Evolutionary conservation across 2,113 vertebrate species (phyloP).

Genomic region (Muntiacus muntjak): DNA sequence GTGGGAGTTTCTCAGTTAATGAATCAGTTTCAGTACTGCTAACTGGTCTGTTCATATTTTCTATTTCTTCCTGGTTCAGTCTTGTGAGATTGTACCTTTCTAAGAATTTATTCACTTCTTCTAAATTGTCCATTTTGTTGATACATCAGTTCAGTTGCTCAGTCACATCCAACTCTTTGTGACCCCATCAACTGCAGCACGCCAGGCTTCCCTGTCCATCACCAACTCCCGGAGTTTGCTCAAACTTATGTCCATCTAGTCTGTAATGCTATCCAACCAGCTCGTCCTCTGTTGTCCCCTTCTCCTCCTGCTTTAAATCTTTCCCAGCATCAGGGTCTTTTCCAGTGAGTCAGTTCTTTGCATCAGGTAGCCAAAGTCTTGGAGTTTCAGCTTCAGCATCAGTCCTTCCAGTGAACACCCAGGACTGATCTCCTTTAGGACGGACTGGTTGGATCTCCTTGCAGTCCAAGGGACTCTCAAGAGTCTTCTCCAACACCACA

Average conservation of each 20-base stretch:
- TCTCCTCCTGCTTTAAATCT: not conserved
- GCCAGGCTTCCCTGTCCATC: not conserved
- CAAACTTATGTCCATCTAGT: not conserved
- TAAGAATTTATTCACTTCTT: not conserved
- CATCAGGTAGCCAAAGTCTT: not conserved
- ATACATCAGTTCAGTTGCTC: not conserved
- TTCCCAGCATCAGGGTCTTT: not conserved
- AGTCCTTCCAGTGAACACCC: not conserved
- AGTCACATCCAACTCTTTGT: not conserved
- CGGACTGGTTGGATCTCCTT: not conserved
- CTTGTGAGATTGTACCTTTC: not conserved
- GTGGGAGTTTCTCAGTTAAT: not conserved
- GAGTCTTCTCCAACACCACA: not conserved
- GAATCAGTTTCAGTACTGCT: not conserved
- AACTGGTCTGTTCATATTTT: not conserved
- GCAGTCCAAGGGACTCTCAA: not conserved
- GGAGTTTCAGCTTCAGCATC: not conserved
- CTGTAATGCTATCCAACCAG: not conserved
- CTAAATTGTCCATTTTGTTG: not conserved
- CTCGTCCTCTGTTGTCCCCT: not conserved
- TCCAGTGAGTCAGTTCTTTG: not conserved
- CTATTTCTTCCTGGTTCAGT: not conserved
- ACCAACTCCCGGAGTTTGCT: not conserved
- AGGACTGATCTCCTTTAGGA: not conserved
- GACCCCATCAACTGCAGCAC: not conserved